Base-by-base conservation (phyloP, 2,888 invertebrate species). In the Girardia tigrina region DNA sequence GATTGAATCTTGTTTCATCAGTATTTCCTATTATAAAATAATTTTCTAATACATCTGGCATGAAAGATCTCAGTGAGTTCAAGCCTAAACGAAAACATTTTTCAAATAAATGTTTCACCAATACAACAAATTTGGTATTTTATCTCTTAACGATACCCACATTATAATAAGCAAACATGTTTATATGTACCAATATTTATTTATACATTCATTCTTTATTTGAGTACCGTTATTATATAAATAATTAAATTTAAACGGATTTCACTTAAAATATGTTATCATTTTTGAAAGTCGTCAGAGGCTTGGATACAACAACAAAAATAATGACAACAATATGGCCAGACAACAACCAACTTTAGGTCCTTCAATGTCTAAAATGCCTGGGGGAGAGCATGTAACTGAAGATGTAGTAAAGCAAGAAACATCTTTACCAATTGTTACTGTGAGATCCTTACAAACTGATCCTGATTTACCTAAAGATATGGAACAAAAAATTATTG, bases 401-500 rank as follows among this genome's bases (percentile, higher is more conserved):
- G 56, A 56, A 56, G 56, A 56, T 16, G 2, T 56, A 2, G 56
- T 56, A 8, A 56, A 56, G 23, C 56, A 56, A 56, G 56, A 56
- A n/a, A 56, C 56, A 16, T 56, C 56, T 6, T 56, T 56, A 16
- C 56, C 56, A 12, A 56, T 56, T 56, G 56, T 56, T 56, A 56
- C 56, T 12, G 56, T 56, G n/a, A n/a, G 56, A 12, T 56, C 56
- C 6, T 16, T 56, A 8, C 56, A 56, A 56, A 56, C 56, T n/a
- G 56, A 56, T 56, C 56, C 56, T 4, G 56, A 56, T 56, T 56
- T 56, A 56, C 56, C 56, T 12, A 56, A 56, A 56, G 56, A 56
- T 23, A 56, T 56, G 56, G 56, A 56, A 56, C 56, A 56, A 56
- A 56, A 56, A 56, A 56, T 56, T 12, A 56, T 56, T 56, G 56